A percentile compares a stretch with the other conserved stretches of the same genome.
Evolutionary conservation across 1,140 invertebrate genomes (phyloP).

Genomic region (Camponotus vicinus): DNA sequence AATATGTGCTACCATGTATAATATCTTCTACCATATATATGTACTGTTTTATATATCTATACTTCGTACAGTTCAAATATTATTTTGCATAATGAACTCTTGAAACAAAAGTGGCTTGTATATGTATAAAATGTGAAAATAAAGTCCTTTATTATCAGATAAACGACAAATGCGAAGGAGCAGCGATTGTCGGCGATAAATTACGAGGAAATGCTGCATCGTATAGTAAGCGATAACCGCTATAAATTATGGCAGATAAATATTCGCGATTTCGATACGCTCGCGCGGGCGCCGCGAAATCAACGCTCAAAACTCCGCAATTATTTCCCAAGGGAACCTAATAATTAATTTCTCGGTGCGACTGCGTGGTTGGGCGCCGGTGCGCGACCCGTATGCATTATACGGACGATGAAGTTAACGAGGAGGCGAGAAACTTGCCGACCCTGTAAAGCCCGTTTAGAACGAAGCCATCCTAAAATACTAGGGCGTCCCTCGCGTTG

Average conservation of each 20-base stretch:
- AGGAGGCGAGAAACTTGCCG: slow-evolving; percentile 50
- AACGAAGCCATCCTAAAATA: slow-evolving; percentile 12
- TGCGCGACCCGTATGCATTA: slow-evolving; percentile 55
- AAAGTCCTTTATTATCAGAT: not conserved
- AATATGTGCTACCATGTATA: no score
- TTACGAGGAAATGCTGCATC: slow-evolving; percentile 7
- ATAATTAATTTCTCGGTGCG: slow-evolving; percentile 58
- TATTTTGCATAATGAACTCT: slow-evolving; percentile 25
- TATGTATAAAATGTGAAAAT: not conserved
- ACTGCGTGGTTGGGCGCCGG: slow-evolving; percentile 24
- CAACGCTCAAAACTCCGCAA: slow-evolving; percentile 60
- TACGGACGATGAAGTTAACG: slow-evolving; percentile 58
- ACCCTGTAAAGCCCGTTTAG: slow-evolving; percentile 52
- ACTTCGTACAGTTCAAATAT: not conserved
- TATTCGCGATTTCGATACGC: slow-evolving; percentile 57
- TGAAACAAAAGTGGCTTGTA: not conserved
- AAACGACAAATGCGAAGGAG: slow-evolving; percentile 24
- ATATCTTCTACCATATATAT: no score
- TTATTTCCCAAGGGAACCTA: slow-evolving; percentile 59
- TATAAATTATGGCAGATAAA: slow-evolving; percentile 57
- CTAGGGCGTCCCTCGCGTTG: not conserved
- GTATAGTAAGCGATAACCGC: slow-evolving; percentile 42
- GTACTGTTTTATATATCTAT: not conserved
- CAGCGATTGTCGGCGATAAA: slow-evolving; percentile 40
- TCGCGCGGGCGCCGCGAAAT: slow-evolving; percentile 39